Base-by-base conservation (phyloP, 2,113 vertebrate genomes). In the Microtus richardsoni region DNA sequence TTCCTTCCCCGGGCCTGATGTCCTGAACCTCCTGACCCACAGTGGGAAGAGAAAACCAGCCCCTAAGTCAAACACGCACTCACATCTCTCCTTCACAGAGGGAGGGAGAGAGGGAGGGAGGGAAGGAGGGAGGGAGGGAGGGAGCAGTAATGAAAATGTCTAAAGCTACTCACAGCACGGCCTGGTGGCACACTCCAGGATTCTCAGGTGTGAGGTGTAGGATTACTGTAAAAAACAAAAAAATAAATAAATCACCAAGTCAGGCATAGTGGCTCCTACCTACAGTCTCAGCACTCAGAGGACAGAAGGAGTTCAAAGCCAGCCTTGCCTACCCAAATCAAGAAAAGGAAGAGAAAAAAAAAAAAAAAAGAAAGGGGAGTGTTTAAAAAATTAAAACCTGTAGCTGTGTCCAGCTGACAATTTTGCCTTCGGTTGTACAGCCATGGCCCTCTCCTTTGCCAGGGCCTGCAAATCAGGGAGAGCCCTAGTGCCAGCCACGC, bases 401-500 rank as follows among this genome's bases (percentile, higher is more conserved):
- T 62, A 62, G 52, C 54, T 68, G 49, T 39, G 19, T 93, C 78
- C 88, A 80, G 52, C 17, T 75, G 88, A 80, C 30, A 58, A 5
- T 49, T 70, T 39, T n/a, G 36, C 22, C n/a, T 73, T 73, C 9
- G 17, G 21, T 85, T 60, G 68, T 49, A 62, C 39, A 64, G 21
- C 26, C n/a, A 39, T 47, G 17, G 70, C 5, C n/a, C 47, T 80
- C 68, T 82, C 58, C 80, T 92, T 68, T 78, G 49, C 73, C 73
- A 58, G 26, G 6, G 13, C 91, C 24, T 92, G 74, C 68, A 17
- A 24, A 5, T 62, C 85, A 64, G 52, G 24, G 58, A 24, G 24
- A 4, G 33, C 17, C 14, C n/a, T 0, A 0, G 33, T n/a, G 70
- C 41, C 80, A 71, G 5, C n/a, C 0, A 2, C 30, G 11, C 39